Evolutionary conservation across 2,113 vertebrate species (phyloP), one percentile per base, ranked within the genome.

Genomic region (Malurus elegans): DNA sequence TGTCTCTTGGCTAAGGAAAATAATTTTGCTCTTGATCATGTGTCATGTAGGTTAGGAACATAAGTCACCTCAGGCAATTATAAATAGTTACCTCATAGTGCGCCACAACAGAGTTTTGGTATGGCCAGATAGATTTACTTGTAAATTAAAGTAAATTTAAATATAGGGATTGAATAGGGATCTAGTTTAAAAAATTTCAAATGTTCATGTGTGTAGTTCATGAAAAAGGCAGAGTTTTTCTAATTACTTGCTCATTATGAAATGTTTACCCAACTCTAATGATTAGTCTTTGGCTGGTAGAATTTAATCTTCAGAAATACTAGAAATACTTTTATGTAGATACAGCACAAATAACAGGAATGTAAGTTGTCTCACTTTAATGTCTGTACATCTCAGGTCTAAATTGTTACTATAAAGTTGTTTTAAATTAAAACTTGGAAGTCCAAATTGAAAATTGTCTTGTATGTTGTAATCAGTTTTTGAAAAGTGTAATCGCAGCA

Each of bases 351-450:
- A 90, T 79, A 90, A 83, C 28, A 56, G 44, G 47, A 91, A 70
- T 54, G 34, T 86, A 85, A 75, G 75, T 75, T 64, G 20, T 65
- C 12, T 84, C 34, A n/a, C 62, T 94, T 92, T 86, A 93, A 78
- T 76, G 18, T 40, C 61, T 73, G 21, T 72, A 88, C 14, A 86
- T 76, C 58, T 86, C 75, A 87, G 61, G 50, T 93, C 34, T 85
- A 91, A 70, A 88, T n/a, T 78, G 61, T 58, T 86, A 51, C 47
- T 85, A 32, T 58, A 62, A 86, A 92, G 88, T 88, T 94, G 74
- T 94, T 94, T 92, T 92, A 83, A 56, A 96, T 93, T 93, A 94
- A 97, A 96, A 90, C 60, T 84, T 93, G 51, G 57, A 94, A 90
- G 85, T 88, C 90, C 60, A 94, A 92, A 91, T 87, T 82, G 47